phyloP scores from a whole-genome alignment of 2,888 invertebrate species.

The Apamea sordens region DNA sequence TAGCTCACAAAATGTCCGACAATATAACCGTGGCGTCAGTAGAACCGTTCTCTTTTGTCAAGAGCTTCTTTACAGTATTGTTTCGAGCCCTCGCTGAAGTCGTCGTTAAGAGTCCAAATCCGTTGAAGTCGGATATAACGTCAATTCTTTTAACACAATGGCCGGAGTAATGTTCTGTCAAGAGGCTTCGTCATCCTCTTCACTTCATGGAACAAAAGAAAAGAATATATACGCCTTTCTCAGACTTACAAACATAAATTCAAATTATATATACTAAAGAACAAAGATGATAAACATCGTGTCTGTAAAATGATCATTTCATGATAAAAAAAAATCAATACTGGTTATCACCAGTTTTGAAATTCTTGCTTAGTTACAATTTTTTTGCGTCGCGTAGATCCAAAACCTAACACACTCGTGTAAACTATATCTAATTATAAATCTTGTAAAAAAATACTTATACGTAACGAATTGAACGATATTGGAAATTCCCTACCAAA shows the following conservation, averaged over 20 bases:
- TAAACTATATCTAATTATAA: neutral
- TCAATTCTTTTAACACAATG: conserved; percentile 41
- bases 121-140: conserved; percentile 38
- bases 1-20: conserved; percentile 26
- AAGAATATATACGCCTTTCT: conserved; percentile 7
- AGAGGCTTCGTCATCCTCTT: conserved; percentile 22
- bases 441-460: neutral
- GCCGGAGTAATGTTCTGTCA: conserved; percentile 19
- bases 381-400: neutral
- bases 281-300: neutral
- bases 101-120: conserved; percentile 34
- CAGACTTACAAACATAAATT: neutral
- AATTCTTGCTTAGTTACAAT: neutral
- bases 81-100: conserved; percentile 40
- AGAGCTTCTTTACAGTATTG: conserved; percentile 50
- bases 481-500: conserved; percentile 23
- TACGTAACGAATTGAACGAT: neutral
- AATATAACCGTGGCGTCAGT: conserved; percentile 7
- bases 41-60: conserved; percentile 28
- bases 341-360: too few species aligned
- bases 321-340: too few species aligned
- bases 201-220: conserved; percentile 8
- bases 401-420: neutral
- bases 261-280: neutral
- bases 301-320: neutral